Base-by-base conservation (phyloP, 92 coral and sea anemone species). In the Zoanthus sociatus region DNA sequence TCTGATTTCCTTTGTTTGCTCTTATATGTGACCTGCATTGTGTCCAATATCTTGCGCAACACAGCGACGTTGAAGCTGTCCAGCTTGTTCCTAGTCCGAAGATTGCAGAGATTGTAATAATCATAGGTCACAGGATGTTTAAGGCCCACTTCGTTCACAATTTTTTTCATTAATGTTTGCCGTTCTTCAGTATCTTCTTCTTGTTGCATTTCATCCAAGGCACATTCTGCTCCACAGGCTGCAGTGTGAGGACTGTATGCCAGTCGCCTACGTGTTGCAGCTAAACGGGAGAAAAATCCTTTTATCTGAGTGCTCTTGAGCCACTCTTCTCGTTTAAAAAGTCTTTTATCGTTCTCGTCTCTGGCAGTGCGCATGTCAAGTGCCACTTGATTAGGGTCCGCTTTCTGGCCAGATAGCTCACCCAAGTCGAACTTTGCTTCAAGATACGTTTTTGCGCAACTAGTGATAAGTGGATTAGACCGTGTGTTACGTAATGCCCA, bases 51-150 rank as follows among this genome's bases (percentile, higher is more conserved):
- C 53, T 73, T 73, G 51, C 53, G 75, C 77, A 84, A 78, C 88
- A 84, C 73, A 47, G 79, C 68, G 54, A 84, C 82, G 55, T 73
- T 84, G 45, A 84, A 84, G 53, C 69, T 79, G 33, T 76, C 77
- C 26, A 84, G 88, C 81, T 72, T 46, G 53, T 84, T 84, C 61
- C 73, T 73, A 15, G 20, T 60, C 67, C 67, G 67, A 60, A 60
- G 67, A 60, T 60, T 60, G 21, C 88, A 85, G 63, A 85, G 74
- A 55, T 85, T 75, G 66, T 75, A 60, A 20, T 16, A 33, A 70
- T 85, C 88, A 30, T 58, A 85, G 26, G 83, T 75, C 47, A 86
- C 69, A 6, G 89, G 89, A 78, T 86, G 83, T 77, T 86, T 75
- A 81, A 86, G 73, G 82, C 83, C 89, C n/a, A 86, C 45, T 47